Conservation (phyloP, 23 tunicate genomes). For the Trididemnum nubilum region DNA sequence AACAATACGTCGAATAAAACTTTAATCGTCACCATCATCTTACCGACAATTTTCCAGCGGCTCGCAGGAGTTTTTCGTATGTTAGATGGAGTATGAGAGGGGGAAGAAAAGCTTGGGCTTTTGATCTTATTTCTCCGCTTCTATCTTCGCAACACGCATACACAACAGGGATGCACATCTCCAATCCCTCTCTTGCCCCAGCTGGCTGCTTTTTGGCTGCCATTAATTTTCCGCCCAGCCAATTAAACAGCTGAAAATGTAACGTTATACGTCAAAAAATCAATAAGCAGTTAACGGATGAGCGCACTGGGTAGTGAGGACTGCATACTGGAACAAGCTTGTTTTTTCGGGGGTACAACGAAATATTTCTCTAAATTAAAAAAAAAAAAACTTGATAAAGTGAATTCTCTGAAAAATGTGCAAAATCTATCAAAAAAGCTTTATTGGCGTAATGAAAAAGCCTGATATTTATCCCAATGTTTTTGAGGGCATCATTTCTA, state of each 20-base stretch:
- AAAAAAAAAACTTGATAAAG: too few relatives aligned
- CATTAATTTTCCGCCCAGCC: slow-evolving; percentile 72
- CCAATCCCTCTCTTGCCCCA: slow-evolving; percentile 57
- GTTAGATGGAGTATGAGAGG: slow-evolving; percentile 75
- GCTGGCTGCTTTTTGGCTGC: slow-evolving; percentile 44
- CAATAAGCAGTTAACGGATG: too few relatives aligned
- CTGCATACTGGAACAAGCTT: too few relatives aligned
- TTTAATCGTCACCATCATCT: too few relatives aligned
- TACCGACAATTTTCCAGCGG: slow-evolving; percentile 56
- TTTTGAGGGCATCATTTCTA: too few relatives aligned
- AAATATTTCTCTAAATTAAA: not conserved
- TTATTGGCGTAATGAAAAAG: too few relatives aligned
- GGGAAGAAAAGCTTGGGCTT: slow-evolving; percentile 81
- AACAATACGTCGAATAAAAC: too few relatives aligned
- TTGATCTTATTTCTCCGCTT: slow-evolving; percentile 79
- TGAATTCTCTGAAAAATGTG: too few relatives aligned
- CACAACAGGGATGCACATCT: slow-evolving; percentile 65
- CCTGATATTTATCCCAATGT: too few relatives aligned
- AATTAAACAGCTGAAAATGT: slow-evolving; percentile 52
- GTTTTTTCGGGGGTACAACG: too few relatives aligned
- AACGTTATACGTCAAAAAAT: not conserved
- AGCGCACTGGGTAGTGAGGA: too few relatives aligned
- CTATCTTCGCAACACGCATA: slow-evolving; percentile 92
- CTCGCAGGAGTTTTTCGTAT: slow-evolving; percentile 59
- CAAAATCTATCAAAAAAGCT: too few relatives aligned